Evolutionary conservation across 2,113 vertebrate species (phyloP).

Genomic region (Gallinago media): DNA sequence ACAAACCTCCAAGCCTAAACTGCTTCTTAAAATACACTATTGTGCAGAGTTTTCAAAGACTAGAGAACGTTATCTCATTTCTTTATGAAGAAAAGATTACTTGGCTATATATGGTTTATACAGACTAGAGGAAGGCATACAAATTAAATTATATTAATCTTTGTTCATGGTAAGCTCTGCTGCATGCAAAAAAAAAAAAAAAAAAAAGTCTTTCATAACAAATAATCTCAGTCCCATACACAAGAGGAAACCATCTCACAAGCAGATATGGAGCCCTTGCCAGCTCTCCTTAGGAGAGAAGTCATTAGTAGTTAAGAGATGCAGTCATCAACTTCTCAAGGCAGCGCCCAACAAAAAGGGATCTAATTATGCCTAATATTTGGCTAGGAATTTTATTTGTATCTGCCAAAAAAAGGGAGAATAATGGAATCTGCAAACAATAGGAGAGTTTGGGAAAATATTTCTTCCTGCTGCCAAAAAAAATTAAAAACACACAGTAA

Average conservation of each 20-base stretch:
- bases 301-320: neutral
- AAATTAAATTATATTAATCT: neutral
- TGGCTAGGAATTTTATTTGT: constrained; percentile 29
- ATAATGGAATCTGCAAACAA: constrained; percentile 52
- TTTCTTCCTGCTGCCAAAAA: constrained; percentile 43
- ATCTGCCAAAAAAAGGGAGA: neutral
- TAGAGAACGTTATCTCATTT: neutral
- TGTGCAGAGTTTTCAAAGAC: neutral
- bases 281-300: neutral
- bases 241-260: neutral
- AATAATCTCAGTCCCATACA: neutral
- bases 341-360: neutral
- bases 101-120: neutral
- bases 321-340: neutral
- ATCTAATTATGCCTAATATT: constrained; percentile 25
- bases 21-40: neutral
- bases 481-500: constrained; percentile 23
- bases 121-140: neutral
- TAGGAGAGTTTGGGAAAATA: constrained; percentile 5
- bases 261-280: neutral
- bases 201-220: neutral
- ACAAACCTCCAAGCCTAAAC: neutral
- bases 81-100: neutral
- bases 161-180: neutral
- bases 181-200: neutral